Percentiles rank a stretch among this genome's conserved stretches.
Conservation (phyloP, 2,888 invertebrate genomes). For the Eupithecia tripunctaria region DNA sequence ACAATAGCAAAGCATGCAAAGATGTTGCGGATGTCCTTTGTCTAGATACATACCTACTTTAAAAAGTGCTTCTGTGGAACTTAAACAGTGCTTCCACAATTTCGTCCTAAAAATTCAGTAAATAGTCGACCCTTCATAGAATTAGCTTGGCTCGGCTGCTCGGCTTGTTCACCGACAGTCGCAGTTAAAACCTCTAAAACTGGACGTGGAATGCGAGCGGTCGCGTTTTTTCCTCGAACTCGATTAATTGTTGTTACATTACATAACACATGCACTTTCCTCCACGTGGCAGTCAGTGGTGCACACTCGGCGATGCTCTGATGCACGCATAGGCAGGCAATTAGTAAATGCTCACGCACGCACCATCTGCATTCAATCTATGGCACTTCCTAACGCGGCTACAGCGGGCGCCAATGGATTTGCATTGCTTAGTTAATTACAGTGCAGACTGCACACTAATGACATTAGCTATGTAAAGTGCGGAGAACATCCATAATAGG, state of each 20-base stretch:
- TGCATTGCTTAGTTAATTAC: not conserved
- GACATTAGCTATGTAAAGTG: not conserved
- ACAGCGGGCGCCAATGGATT: not conserved
- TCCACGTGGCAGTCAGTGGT: not conserved
- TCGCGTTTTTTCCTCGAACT: not conserved
- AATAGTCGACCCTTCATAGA: not conserved
- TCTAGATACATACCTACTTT: too few relatives aligned
- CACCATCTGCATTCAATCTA: not conserved
- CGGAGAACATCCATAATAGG: conserved; percentile 1
- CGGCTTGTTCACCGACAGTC: not conserved
- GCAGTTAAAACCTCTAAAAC: not conserved
- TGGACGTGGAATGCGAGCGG: not conserved
- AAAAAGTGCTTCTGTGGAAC: too few relatives aligned
- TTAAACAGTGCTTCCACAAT: not conserved
- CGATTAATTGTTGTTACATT: not conserved
- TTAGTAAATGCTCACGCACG: not conserved
- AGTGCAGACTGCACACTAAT: not conserved
- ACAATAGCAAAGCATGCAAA: not conserved
- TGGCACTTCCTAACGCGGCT: not conserved
- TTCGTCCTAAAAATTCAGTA: not conserved
- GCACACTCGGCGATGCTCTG: not conserved
- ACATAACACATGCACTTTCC: not conserved
- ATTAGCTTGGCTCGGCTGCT: not conserved
- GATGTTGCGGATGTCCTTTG: not conserved
- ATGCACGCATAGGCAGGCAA: not conserved